A percentile compares a stretch with the other conserved stretches of the same genome.
Conservation (phyloP, 1,140 invertebrate genomes). For the Bombus waltoni region DNA sequence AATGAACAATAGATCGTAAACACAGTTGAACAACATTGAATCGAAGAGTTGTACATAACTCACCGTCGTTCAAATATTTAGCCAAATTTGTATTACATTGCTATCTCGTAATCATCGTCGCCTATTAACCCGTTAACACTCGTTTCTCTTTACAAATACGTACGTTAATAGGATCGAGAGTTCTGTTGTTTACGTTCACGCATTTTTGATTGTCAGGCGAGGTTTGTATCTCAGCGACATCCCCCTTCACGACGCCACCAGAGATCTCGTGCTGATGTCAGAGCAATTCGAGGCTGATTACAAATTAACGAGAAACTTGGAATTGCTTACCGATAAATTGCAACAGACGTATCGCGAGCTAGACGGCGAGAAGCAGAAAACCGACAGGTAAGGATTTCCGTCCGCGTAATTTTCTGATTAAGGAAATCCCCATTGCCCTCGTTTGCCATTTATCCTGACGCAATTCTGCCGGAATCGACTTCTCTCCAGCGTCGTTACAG, state of each 20-base stretch:
- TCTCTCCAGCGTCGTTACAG: not conserved
- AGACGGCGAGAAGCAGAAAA: slow-evolving; percentile 98
- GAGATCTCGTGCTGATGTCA: slow-evolving; percentile 97
- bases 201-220: slow-evolving; percentile 83
- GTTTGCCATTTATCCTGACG: slow-evolving; percentile 52
- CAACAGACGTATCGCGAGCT: slow-evolving; percentile 97
- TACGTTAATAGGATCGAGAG: not conserved
- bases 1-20: not conserved
- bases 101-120: not conserved
- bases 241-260: slow-evolving; percentile 97
- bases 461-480: slow-evolving; percentile 38
- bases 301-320: slow-evolving; percentile 97
- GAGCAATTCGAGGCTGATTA: slow-evolving; percentile 99
- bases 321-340: slow-evolving; percentile 97
- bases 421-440: slow-evolving; percentile 36
- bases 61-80: no score
- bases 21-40: not conserved
- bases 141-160: not conserved
- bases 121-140: no score
- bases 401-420: slow-evolving; percentile 58
- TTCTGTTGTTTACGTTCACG: not conserved
- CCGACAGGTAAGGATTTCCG: slow-evolving; percentile 89
- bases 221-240: slow-evolving; percentile 97
- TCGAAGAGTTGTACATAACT: no score
- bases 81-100: not conserved